These are phyloP conservation scores for Tinea trinotella DNA, from an alignment of 2,888 invertebrate species.

Conservation along the genomic window DNA sequence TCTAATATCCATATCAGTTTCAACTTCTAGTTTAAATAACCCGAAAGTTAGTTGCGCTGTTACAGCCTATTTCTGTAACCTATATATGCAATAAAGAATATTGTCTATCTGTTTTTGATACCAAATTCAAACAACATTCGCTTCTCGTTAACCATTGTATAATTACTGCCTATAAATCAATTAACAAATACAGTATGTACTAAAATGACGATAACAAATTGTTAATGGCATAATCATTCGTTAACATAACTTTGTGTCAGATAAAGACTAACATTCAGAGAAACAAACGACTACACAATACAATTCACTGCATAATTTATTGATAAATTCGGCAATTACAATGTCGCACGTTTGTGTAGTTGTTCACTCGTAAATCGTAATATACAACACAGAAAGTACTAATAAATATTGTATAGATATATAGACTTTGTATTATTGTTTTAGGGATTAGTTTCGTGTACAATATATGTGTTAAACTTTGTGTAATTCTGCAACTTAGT, in stretches of 20 bases:
- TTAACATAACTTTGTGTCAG: conserved; percentile 3
- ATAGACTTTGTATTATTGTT: background rate
- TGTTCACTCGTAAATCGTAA: conserved; percentile 1
- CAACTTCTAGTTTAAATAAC: too few relatives aligned
- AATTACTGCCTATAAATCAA: too few relatives aligned
- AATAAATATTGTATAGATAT: background rate
- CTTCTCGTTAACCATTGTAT: too few relatives aligned
- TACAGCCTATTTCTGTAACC: too few relatives aligned
- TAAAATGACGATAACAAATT: background rate
- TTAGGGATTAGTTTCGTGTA: background rate
- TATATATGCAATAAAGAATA: too few relatives aligned
- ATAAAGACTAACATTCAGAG: conserved; percentile 1
- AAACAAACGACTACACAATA: conserved; percentile 6
- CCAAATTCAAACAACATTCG: too few relatives aligned
- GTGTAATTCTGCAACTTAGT: background rate
- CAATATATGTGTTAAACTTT: background rate
- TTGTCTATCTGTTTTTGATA: too few relatives aligned
- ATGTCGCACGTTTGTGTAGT: conserved; percentile 14
- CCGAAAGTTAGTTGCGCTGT: too few relatives aligned
- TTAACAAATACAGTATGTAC: too few relatives aligned
- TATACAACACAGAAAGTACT: background rate
- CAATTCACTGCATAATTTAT: conserved; percentile 12
- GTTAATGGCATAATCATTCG: background rate
- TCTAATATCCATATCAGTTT: too few relatives aligned
- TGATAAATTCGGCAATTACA: conserved; percentile 17